phyloP scores from a whole-genome alignment of 2,797 vertebrate genomes.

The Lycodopsis pacificus region DNA sequence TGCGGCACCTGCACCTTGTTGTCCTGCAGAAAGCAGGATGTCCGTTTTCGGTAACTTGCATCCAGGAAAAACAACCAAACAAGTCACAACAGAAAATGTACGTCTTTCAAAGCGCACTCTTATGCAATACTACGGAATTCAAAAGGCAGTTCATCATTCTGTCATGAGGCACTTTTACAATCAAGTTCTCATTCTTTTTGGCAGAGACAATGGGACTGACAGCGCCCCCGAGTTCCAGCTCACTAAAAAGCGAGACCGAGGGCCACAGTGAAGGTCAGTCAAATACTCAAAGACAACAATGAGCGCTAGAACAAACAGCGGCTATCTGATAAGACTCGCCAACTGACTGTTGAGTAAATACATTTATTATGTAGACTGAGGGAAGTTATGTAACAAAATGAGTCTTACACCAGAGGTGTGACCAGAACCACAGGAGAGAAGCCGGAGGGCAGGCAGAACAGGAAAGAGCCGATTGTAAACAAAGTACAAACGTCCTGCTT shows the following conservation, averaged over 20 bases:
- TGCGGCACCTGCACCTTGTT: background rate
- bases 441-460: constrained; percentile 20
- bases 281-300: constrained; percentile 58
- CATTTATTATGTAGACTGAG: constrained; percentile 20
- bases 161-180: constrained; percentile 19
- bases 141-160: constrained; percentile 7
- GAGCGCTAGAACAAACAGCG: constrained; percentile 67
- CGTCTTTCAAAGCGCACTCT: constrained; percentile 16
- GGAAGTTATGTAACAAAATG: constrained; percentile 54
- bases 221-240: constrained; percentile 15
- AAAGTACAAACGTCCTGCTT: constrained; percentile 32
- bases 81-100: constrained; percentile 36
- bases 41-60: background rate
- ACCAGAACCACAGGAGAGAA: constrained; percentile 2
- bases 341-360: constrained; percentile 59
- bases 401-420: constrained; percentile 17
- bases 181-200: background rate
- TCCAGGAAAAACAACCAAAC: constrained; percentile 5
- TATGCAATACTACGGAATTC: constrained; percentile 29
- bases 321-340: constrained; percentile 54
- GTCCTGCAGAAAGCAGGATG: constrained; percentile 24
- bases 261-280: constrained; percentile 66
- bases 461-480: constrained; percentile 28
- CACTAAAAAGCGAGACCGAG: constrained; percentile 43
- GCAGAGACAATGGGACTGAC: constrained; percentile 42